Evolutionary conservation across 2,797 vertebrate species (phyloP), one percentile per base, ranked within the genome.

Genomic region (Cottoperca gobio): DNA sequence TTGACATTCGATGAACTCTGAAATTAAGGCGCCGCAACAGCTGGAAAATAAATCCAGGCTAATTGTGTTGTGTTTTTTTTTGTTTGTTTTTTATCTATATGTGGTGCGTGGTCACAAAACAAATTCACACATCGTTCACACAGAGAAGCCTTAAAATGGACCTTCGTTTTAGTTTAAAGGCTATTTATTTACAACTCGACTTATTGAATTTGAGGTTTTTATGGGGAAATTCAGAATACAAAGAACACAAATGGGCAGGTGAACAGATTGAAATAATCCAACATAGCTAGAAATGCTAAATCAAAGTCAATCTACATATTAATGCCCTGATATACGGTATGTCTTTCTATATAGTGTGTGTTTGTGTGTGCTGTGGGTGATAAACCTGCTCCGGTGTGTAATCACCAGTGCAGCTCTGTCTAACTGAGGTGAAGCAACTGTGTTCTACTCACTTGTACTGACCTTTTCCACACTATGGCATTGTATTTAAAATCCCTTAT

Each of bases 1-100:
- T 75, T 87, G 88, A 90, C 85, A 87, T 85, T 81, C 73, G 84
- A 71, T 87, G 78, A 88, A 87, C 85, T 90, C 81, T 91, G 81
- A 87, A 91, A 89, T 85, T 65, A 83, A 81, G 81, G 78, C 19
- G 16, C 58, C 7, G 24, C 71, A 72, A 79, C 50, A 79, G 75
- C 73, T 76, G 58, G 52, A 65, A 76, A 85, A 82, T 72, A 7
- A 82, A 87, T 81, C 54, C 62, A 72, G 79, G 73, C 76, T 81
- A 75, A 85, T 86, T 83, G 24, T 71, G 70, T 86, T 83, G 23
- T 71, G 68, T 9, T 43, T 49, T 39, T 31, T 66, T 16, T 11
- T 8, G 35, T 19, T 37, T 49, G 19, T 39, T 31, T 28, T 63
- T 68, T 43, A 42, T 58, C 8, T 54, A 12, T 57, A 31, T 37